Evolutionary conservation across 2,113 vertebrate genomes (phyloP).

Genomic region (Trochalopteron elliotii): DNA sequence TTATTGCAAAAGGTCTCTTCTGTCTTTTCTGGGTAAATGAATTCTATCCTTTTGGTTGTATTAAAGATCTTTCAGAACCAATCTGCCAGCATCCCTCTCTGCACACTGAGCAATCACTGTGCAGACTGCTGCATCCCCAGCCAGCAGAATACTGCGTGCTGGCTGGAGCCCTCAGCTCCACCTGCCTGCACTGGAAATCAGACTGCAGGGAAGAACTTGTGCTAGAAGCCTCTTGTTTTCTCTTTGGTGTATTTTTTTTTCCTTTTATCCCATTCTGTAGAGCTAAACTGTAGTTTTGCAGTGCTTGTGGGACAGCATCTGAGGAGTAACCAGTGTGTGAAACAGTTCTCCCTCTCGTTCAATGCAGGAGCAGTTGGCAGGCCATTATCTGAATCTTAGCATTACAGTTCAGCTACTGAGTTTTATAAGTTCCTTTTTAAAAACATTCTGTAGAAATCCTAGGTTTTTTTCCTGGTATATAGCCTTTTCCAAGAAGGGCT

Average conservation of each 20-base stretch:
- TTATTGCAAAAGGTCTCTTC: background rate
- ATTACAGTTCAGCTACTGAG: background rate
- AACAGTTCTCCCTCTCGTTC: background rate
- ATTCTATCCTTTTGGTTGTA: background rate
- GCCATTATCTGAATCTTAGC: background rate
- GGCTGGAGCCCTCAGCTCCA: slow-evolving; percentile 24
- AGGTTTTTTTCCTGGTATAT: background rate
- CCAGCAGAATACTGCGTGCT: background rate
- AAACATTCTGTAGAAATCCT: background rate
- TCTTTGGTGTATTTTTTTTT: background rate
- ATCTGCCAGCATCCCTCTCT: background rate
- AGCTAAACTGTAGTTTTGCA: background rate
- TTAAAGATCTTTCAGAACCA: background rate
- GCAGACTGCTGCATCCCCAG: slow-evolving; percentile 17
- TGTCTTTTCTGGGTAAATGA: background rate
- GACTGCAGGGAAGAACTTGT: background rate
- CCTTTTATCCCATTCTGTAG: background rate
- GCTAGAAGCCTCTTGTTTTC: background rate
- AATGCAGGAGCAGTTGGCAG: background rate
- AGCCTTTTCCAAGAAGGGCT: background rate
- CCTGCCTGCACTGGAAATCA: slow-evolving; percentile 21
- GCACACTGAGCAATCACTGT: background rate
- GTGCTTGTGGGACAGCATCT: background rate
- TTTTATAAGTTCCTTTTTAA: background rate
- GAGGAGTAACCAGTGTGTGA: background rate